Evolutionary conservation across 2,113 vertebrate genomes (phyloP).

Genomic region (Hiodon tergisus): DNA sequence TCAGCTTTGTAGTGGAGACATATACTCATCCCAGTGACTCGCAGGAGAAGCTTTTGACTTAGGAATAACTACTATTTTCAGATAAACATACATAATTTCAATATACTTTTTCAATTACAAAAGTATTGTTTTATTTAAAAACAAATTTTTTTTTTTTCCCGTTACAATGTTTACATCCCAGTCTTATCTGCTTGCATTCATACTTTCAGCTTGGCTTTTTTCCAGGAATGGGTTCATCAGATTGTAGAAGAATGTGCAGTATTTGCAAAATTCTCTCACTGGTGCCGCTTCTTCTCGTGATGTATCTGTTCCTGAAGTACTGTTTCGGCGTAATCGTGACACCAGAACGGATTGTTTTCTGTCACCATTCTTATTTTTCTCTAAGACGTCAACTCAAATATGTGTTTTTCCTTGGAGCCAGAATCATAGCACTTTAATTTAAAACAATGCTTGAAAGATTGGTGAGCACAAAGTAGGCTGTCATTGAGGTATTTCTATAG

Average conservation of each 20-base stretch:
- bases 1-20: too few relatives aligned
- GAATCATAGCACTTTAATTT: background rate
- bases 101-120: too few relatives aligned
- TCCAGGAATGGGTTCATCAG: too few relatives aligned
- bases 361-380: constrained; percentile 25
- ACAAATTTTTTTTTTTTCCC: too few relatives aligned
- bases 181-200: too few relatives aligned
- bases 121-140: too few relatives aligned
- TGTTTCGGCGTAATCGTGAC: background rate
- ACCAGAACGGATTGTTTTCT: constrained; percentile 38
- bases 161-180: too few relatives aligned
- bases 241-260: background rate
- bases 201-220: too few relatives aligned
- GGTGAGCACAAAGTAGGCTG: background rate
- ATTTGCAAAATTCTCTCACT: background rate
- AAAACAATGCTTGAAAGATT: background rate
- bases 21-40: too few relatives aligned
- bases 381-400: constrained; percentile 35
- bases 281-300: background rate
- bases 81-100: too few relatives aligned
- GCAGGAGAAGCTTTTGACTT: too few relatives aligned
- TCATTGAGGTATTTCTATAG: background rate
- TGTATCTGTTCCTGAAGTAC: background rate
- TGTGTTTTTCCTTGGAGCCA: constrained; percentile 24
- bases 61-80: too few relatives aligned